phyloP scores from a whole-genome alignment of 2,888 invertebrate species.

The Lasioglossum villosulum region DNA sequence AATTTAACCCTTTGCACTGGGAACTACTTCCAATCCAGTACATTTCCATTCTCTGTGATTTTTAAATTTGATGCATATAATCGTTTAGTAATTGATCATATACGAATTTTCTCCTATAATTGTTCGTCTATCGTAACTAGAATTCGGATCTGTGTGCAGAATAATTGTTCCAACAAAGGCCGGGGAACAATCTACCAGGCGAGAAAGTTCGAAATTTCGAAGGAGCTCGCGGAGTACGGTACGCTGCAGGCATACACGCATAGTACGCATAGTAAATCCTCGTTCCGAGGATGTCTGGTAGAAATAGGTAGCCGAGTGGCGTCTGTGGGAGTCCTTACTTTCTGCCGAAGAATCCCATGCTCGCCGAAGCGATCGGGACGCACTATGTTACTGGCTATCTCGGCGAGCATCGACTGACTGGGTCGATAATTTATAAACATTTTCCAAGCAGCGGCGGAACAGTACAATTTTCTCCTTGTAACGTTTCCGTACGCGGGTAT shows the following conservation, averaged over 20 bases:
- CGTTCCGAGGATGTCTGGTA: conserved; percentile 49
- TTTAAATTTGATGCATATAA: too few relatives aligned
- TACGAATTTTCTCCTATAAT: too few relatives aligned
- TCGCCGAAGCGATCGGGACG: conserved; percentile 25
- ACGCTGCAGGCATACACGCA: conserved; percentile 24
- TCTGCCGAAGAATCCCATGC: conserved; percentile 57
- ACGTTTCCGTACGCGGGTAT: conserved; percentile 39
- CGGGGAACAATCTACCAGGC: neutral
- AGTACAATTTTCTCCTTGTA: conserved; percentile 57
- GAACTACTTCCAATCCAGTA: too few relatives aligned
- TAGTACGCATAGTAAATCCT: conserved; percentile 42
- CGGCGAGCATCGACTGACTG: conserved; percentile 31
- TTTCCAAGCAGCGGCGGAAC: conserved; percentile 33
- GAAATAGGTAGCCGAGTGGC: conserved; percentile 20
- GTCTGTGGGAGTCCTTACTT: conserved; percentile 54
- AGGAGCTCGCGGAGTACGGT: conserved; percentile 14
- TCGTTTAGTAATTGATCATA: too few relatives aligned
- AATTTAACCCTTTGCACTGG: too few relatives aligned
- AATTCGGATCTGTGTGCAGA: neutral
- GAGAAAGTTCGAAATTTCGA: conserved; percentile 35
- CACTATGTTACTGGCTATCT: conserved; percentile 47
- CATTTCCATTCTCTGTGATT: too few relatives aligned
- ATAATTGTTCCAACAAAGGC: neutral
- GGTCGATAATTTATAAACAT: conserved; percentile 58
- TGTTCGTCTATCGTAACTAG: neutral